These are phyloP conservation scores for Entomyzon cyanotis DNA, from an alignment of 2,113 vertebrate species.

Conservation along the genomic window DNA sequence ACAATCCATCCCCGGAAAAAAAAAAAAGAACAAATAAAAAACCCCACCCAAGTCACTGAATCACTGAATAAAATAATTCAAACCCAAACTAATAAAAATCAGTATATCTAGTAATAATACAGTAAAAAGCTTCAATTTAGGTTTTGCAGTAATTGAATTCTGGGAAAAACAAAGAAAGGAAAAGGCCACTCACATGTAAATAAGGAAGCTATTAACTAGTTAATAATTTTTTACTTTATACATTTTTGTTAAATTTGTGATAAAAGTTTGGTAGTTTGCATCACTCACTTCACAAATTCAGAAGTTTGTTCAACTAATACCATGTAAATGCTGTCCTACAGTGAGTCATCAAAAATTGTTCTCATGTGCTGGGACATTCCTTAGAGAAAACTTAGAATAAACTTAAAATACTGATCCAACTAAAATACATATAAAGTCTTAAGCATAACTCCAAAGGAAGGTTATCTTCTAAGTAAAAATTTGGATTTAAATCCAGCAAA, in stretches of 20 bases:
- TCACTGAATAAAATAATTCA: background rate
- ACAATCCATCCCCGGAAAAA: rapidly evolving
- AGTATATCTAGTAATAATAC: background rate
- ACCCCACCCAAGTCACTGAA: background rate
- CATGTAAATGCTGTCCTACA: background rate
- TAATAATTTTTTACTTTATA: background rate
- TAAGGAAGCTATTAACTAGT: background rate
- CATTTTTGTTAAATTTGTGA: background rate
- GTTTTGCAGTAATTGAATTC: background rate
- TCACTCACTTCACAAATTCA: background rate
- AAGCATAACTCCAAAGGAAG: background rate
- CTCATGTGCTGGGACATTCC: background rate
- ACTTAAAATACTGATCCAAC: background rate
- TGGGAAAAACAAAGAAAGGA: background rate
- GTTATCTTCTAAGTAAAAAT: background rate
- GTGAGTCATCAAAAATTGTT: background rate
- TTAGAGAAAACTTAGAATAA: background rate
- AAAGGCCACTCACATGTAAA: background rate
- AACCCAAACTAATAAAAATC: background rate
- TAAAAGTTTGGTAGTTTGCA: background rate
- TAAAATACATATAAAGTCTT: background rate
- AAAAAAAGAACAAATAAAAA: background rate
- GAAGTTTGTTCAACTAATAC: background rate
- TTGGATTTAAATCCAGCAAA: background rate
- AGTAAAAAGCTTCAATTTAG: background rate